These are phyloP conservation scores for Genyomyrus donnyi DNA, from an alignment of 2,113 vertebrate species.

Conservation along the genomic window DNA sequence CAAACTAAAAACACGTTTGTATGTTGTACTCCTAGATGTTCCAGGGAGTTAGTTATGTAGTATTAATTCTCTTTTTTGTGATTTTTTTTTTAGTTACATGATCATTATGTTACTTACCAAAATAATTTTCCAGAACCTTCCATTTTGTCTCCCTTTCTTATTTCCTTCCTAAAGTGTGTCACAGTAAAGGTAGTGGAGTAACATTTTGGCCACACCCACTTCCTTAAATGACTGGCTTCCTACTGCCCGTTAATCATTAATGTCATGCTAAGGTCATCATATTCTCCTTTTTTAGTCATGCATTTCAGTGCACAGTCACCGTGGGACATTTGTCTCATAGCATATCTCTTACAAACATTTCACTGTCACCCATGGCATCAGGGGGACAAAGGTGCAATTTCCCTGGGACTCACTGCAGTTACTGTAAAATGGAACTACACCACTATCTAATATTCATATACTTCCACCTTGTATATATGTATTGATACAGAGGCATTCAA, in stretches of 20 bases:
- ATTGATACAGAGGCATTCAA: not conserved
- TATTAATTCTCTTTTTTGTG: not conserved
- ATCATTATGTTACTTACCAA: not conserved
- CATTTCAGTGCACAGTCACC: conserved; percentile 3
- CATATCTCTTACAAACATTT: conserved; percentile 2
- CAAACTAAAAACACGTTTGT: not conserved
- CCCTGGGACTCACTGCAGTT: not conserved
- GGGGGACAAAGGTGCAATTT: not conserved
- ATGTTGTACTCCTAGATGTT: not conserved
- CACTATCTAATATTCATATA: not conserved
- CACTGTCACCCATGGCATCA: not conserved
- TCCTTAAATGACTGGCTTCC: not conserved
- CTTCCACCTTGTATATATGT: not conserved
- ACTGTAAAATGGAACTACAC: not conserved
- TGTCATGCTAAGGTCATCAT: not conserved
- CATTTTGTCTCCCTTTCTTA: not conserved
- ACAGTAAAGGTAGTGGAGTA: not conserved
- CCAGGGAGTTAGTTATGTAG: not conserved
- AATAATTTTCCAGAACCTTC: not conserved
- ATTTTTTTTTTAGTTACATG: not conserved
- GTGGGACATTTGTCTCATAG: not conserved
- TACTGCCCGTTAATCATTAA: not conserved
- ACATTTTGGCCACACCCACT: not conserved
- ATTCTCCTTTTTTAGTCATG: not conserved
- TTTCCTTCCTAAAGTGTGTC: not conserved